Percentiles rank a stretch among this genome's conserved stretches.
Conservation (phyloP, 2,888 invertebrate genomes). For the Eumacrocentrus americanus region DNA sequence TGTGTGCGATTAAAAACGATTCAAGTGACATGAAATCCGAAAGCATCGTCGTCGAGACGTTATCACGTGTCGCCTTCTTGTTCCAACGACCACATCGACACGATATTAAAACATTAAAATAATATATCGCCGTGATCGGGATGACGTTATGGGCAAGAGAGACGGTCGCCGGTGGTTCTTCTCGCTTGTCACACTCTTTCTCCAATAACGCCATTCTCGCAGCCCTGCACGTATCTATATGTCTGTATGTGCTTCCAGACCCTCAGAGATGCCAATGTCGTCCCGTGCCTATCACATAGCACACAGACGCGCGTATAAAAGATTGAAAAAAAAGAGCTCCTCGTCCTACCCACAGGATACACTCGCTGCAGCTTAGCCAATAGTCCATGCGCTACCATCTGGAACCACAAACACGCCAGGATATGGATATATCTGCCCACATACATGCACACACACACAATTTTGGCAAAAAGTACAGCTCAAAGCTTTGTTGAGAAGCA, state of each 20-base stretch:
- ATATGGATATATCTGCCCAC: conserved; percentile 40
- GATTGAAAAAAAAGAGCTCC: neutral
- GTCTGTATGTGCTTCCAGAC: neutral
- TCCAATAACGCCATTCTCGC: conserved; percentile 44
- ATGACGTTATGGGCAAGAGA: conserved; percentile 46
- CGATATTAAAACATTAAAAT: conserved; percentile 62
- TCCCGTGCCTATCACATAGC: neutral
- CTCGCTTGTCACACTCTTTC: conserved; percentile 46
- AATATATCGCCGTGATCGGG: conserved; percentile 52
- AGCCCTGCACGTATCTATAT: neutral
- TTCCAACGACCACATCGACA: conserved; percentile 57
- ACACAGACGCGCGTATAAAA: neutral
- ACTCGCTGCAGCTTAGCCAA: conserved; percentile 9
- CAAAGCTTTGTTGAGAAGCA: conserved; percentile 7
- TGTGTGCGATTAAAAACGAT: neutral
- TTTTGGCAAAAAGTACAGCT: conserved; percentile 16
- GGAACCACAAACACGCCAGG: conserved; percentile 41
- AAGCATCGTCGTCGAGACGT: conserved; percentile 29
- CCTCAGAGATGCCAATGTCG: neutral
- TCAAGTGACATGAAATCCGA: conserved; percentile 21
- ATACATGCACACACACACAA: conserved; percentile 30
- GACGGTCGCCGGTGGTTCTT: conserved; percentile 28
- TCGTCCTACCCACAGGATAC: conserved; percentile 5
- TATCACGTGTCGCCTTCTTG: conserved; percentile 54
- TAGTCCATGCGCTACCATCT: conserved; percentile 45